Evolutionary conservation across 2,888 invertebrate genomes (phyloP), one percentile per base, ranked within the genome.

Genomic region (Brachypterus glaber): DNA sequence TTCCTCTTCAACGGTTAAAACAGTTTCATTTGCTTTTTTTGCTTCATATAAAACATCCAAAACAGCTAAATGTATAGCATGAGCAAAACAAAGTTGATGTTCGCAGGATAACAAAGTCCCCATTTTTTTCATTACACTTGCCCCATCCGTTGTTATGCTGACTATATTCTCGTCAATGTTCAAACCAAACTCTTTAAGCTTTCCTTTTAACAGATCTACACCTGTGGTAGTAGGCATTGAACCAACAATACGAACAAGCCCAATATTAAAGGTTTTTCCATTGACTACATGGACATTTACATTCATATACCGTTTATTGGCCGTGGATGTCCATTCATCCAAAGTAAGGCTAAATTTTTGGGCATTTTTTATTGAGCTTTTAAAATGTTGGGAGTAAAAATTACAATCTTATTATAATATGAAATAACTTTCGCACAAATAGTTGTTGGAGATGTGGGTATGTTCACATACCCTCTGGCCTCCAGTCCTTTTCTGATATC

Each of bases 31-130:
- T 18, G 9, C 8, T 35, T 43, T 25, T 18, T 34, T 33, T 7
- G 21, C 21, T 12, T 42, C 40, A 17, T 46, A 48, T 18, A 51
- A 26, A 17, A 45, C 36, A 39, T 52, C 48, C 14, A 44, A 13
- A 7, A 52, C 41, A 16, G 41, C 48, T 16, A 52, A 34, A 11
- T 52, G 48, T 2, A 46, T 33, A 36, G 29, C 44, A 35, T 49
- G 45, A 3, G 48, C 44, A 25, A 39, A 39, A 38, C 50, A 51
- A 11, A 51, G 17, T 37, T 50, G 48, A 9, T 51, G 49, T 7
- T 39, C 3, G 5, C 32, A 12, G 15, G 32, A 8, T 17, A 48
- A 33, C 18, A 43, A 15, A 18, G 32, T 45, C 13, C 46, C 50
- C 4, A 50, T 26, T 47, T 50, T 50, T 18, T 34, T 35, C 45